Base-by-base conservation (phyloP, 2,888 invertebrate species). In the Sycophila texana region DNA sequence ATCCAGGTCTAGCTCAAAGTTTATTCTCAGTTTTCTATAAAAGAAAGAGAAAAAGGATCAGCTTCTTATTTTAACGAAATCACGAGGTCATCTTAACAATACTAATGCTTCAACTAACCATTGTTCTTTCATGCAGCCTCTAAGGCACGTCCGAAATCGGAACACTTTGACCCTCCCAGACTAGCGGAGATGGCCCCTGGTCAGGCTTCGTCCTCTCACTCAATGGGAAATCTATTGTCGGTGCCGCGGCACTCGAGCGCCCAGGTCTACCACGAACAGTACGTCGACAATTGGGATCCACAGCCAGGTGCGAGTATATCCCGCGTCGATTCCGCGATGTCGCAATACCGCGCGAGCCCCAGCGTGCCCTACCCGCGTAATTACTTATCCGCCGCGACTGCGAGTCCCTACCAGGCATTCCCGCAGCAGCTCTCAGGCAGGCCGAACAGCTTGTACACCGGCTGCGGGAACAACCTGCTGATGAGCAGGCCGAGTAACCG, bases 211-310 rank as follows among this genome's bases (percentile, higher is more conserved):
- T 87, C 89, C 61, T 90, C 90, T 60, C 88, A 88, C 81, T 90
- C 90, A 65, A 88, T 89, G 89, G 89, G 89, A 84, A 89, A 90
- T 84, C 86, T 90, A 68, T 84, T 90, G 84, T 85, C 86, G 78
- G 86, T 88, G 77, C 88, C 89, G 74, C 84, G 86, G 80, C 87
- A 87, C 79, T 81, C 84, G 57, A 80, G 81, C 75, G 78, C 78
- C 26, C 76, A 80, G 39, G 82, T 84, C 39, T 88, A 87, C 84
- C 88, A 86, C 83, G 89, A 88, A 83, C 87, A 87, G 83, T 85
- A 88, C 81, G 88, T 88, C 84, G 88, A 90, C 85, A 74, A 26
- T 67, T 89, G 88, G 89, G 85, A 88, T 81, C 84, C 84, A 80
- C 83, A 84, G 83, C 86, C 89, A 89, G 89, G 90, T 90, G 87